These are phyloP conservation scores for Poliocrania exsul DNA, from an alignment of 2,797 vertebrate genomes.

Conservation along the genomic window DNA sequence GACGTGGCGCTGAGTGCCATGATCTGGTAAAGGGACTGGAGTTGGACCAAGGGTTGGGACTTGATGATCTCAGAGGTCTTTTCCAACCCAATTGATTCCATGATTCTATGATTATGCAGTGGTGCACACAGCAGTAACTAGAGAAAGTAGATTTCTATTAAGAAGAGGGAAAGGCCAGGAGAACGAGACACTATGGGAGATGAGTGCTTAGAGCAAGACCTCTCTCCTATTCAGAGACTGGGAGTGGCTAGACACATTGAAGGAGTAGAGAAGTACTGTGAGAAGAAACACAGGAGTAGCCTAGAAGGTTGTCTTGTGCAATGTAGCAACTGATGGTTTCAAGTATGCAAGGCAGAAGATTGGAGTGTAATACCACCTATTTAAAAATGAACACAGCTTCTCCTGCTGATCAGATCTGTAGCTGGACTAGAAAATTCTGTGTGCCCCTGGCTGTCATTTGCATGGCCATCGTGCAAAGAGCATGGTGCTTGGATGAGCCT, in stretches of 20 bases:
- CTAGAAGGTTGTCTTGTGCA: not conserved
- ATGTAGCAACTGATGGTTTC: not conserved
- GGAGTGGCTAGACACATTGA: not conserved
- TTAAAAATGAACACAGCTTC: not conserved
- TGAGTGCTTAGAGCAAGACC: not conserved
- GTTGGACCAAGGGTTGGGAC: too few relatives aligned
- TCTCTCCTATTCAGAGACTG: not conserved
- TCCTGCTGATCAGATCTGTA: not conserved
- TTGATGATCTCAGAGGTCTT: too few relatives aligned
- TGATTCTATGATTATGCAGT: not conserved
- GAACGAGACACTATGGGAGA: not conserved
- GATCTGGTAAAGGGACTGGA: too few relatives aligned
- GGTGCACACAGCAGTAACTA: not conserved
- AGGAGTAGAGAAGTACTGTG: not conserved
- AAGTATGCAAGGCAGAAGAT: not conserved
- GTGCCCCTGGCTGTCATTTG: not conserved
- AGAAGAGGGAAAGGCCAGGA: not conserved
- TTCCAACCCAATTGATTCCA: too few relatives aligned
- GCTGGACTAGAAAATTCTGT: not conserved
- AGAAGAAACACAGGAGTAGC: not conserved
- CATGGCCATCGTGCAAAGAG: fast-evolving
- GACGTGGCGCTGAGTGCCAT: too few relatives aligned
- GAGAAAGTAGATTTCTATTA: not conserved
- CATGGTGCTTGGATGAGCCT: fast-evolving
- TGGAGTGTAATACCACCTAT: not conserved